phyloP scores from a whole-genome alignment of 1,140 invertebrate species.

The Trialeurodes vaporariorum region DNA sequence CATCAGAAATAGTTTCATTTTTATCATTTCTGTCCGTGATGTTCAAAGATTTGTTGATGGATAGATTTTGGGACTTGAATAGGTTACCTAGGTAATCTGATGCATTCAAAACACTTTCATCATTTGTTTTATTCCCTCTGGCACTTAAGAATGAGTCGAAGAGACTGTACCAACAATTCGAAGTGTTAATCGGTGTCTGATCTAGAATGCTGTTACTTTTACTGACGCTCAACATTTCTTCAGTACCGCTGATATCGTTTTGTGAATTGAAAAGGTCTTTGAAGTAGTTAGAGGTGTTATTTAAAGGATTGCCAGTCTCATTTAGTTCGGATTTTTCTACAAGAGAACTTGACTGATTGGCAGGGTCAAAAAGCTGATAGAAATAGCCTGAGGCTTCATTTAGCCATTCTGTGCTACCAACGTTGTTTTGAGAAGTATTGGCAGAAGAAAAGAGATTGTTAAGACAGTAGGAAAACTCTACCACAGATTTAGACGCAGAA shows the following conservation, averaged over 20 bases:
- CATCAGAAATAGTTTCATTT: no score
- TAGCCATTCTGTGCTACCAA: neutral
- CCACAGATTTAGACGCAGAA: neutral
- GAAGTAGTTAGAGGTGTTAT: neutral
- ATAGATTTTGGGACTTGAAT: neutral
- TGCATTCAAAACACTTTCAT: neutral
- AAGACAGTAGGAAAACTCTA: neutral
- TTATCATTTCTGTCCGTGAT: no score
- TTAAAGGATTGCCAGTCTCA: no score
- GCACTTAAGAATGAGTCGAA: neutral
- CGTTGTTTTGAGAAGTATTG: neutral
- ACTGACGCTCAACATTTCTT: no score
- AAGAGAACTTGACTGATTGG: no score
- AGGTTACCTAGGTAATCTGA: neutral
- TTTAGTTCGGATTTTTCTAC: no score
- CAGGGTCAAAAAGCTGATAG: neutral
- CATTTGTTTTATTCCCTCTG: neutral
- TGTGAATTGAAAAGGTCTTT: neutral
- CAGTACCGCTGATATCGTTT: no score
- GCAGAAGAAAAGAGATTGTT: neutral
- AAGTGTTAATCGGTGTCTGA: neutral
- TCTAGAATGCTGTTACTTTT: no score
- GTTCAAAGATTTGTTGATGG: neutral
- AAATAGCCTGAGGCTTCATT: neutral
- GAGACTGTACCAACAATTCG: neutral